Conservation (phyloP, 2,888 invertebrate genomes). For the Epinotia ramella region DNA sequence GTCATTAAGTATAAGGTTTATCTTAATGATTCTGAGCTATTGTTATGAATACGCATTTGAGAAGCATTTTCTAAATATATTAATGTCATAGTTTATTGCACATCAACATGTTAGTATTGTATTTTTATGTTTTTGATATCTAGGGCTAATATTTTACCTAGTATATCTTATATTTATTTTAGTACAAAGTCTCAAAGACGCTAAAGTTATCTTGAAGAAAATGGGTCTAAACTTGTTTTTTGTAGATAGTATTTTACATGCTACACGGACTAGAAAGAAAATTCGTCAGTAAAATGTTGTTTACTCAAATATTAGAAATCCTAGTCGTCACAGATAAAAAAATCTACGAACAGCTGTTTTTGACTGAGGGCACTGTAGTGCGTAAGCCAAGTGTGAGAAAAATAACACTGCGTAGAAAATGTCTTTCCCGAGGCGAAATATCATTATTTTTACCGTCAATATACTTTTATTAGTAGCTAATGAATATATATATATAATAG, state of each 20-base stretch:
- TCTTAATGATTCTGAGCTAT: constrained; percentile 28
- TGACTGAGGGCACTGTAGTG: constrained; percentile 30
- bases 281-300: not conserved
- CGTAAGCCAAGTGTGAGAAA: constrained; percentile 11
- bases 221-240: not conserved
- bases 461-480: not conserved
- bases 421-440: not conserved
- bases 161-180: not conserved
- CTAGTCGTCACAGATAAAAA: constrained; percentile 6
- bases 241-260: not conserved
- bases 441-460: not conserved
- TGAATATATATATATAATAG: not conserved
- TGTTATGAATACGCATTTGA: constrained; percentile 26
- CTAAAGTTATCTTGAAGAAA: not conserved
- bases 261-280: not conserved
- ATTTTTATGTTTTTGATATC: not conserved
- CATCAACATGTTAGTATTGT: not conserved
- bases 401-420: not conserved
- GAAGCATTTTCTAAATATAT: not conserved
- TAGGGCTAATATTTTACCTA: not conserved
- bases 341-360: constrained; percentile 25
- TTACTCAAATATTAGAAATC: not conserved
- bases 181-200: not conserved
- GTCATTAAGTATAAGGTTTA: constrained; percentile 9
- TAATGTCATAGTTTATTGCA: not conserved